Evolutionary conservation across 2,113 vertebrate species (phyloP).

Genomic region (Ornithorhynchus anatinus): DNA sequence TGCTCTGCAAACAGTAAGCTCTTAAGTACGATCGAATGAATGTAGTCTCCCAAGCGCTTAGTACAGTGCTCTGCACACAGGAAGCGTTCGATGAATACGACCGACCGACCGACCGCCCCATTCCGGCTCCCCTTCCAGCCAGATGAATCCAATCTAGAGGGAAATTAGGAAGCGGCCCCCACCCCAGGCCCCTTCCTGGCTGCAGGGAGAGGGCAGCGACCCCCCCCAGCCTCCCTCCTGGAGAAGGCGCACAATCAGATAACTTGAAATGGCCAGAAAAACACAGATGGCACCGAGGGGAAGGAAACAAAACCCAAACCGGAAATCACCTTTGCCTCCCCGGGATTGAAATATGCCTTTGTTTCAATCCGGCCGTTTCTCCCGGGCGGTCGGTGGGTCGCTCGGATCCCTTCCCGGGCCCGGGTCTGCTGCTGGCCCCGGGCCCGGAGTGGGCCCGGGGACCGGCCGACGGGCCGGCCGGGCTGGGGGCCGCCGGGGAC

Average conservation of each 20-base stretch:
- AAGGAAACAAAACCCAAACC: slow-evolving; percentile 13
- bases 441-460: too few species aligned
- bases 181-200: neutral
- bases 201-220: neutral
- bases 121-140: neutral
- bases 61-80: too few species aligned
- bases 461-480: too few species aligned
- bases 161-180: slow-evolving; percentile 42
- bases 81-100: too few species aligned
- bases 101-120: too few species aligned
- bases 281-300: neutral
- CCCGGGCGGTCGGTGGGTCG: neutral
- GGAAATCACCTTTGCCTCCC: slow-evolving; percentile 45
- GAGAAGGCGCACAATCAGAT: neutral
- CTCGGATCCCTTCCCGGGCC: too few species aligned
- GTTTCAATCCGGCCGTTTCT: slow-evolving; percentile 1
- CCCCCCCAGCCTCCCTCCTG: neutral
- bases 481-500: too few species aligned
- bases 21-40: too few species aligned
- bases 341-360: neutral
- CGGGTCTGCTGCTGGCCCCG: too few species aligned
- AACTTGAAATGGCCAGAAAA: neutral
- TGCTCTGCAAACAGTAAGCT: too few species aligned
- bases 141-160: slow-evolving; percentile 21
- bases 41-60: too few species aligned